Conservation (phyloP, 2,113 vertebrate genomes). For the Etia nguti region DNA sequence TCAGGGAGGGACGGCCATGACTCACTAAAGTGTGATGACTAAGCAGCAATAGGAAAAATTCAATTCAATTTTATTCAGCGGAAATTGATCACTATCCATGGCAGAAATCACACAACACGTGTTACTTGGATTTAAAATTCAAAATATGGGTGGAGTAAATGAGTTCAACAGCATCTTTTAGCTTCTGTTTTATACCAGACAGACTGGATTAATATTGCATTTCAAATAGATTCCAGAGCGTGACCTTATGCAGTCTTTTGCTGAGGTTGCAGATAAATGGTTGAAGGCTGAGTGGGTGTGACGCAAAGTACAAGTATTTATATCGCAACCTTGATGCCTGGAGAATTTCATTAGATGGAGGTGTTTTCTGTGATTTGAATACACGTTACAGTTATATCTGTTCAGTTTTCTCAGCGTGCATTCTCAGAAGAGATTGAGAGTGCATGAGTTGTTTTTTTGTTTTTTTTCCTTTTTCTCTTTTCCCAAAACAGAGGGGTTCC, state of each 20-base stretch:
- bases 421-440: background rate
- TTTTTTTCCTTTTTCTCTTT: too few species aligned
- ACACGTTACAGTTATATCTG: background rate
- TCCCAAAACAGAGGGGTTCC: background rate
- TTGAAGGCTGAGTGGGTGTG: background rate
- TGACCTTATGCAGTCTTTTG: background rate
- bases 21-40: accelerated
- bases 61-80: background rate
- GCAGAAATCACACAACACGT: background rate
- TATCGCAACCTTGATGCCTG: background rate
- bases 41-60: background rate
- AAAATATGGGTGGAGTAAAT: background rate
- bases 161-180: background rate
- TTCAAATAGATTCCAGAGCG: accelerated
- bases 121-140: background rate
- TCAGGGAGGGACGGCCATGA: accelerated
- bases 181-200: background rate
- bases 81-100: background rate
- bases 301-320: background rate
- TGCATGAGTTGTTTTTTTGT: too few species aligned
- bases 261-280: background rate
- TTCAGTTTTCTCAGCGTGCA: background rate
- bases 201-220: background rate
- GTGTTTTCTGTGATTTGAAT: background rate
- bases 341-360: background rate